These are phyloP conservation scores for Euthynnus affinis DNA, from an alignment of 2,797 vertebrate species.

Conservation along the genomic window DNA sequence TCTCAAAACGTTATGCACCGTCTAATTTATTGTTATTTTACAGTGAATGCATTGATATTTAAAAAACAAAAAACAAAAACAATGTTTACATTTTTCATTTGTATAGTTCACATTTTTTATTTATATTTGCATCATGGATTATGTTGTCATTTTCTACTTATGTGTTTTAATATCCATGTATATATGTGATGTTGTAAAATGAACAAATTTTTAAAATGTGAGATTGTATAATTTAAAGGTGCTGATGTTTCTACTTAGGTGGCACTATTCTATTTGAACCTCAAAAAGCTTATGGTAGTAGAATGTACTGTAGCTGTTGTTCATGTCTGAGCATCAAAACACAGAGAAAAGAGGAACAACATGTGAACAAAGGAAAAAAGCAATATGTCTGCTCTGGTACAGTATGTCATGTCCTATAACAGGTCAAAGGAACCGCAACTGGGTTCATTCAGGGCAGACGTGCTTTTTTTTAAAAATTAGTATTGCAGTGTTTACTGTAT, in stretches of 20 bases:
- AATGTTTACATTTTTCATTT: conserved; percentile 74
- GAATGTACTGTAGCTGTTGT: conserved; percentile 81
- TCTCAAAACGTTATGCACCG: conserved; percentile 69
- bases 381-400: conserved; percentile 74
- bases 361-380: conserved; percentile 72
- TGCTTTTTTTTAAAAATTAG: conserved; percentile 53
- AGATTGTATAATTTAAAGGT: conserved; percentile 86
- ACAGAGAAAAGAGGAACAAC: conserved; percentile 49
- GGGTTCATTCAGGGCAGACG: conserved; percentile 42
- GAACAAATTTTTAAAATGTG: conserved; percentile 81
- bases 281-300: conserved; percentile 72
- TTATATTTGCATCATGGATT: conserved; percentile 71
- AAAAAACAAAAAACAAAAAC: conserved; percentile 19
- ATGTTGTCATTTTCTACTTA: conserved; percentile 77
- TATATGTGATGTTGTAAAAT: conserved; percentile 83
- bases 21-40: conserved; percentile 70
- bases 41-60: conserved; percentile 43
- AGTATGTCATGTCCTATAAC: conserved; percentile 36
- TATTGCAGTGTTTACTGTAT: conserved; percentile 74
- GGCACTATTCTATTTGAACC: conserved; percentile 74
- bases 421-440: conserved; percentile 38
- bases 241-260: conserved; percentile 83
- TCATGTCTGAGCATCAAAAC: conserved; percentile 68
- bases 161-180: conserved; percentile 78
- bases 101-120: conserved; percentile 63